Percentiles rank a stretch among this genome's conserved stretches.
phyloP scores from a whole-genome alignment of 2,113 vertebrate species.

The Phoenicopterus ruber region DNA sequence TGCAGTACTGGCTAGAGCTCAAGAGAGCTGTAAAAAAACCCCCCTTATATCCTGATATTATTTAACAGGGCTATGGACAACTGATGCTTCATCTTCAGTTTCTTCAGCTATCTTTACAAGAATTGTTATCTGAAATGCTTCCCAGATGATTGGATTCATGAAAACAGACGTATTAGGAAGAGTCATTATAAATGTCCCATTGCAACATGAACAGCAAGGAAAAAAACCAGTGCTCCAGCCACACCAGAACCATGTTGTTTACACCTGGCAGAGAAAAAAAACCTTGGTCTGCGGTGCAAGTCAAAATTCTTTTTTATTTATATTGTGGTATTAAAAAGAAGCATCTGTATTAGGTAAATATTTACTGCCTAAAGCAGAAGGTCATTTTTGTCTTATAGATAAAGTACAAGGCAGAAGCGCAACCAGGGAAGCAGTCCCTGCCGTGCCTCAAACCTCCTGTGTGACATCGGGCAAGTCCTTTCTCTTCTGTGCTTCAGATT shows the following conservation, averaged over 20 bases:
- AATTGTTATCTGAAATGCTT: background rate
- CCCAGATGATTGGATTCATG: background rate
- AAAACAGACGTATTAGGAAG: background rate
- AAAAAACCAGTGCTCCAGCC: background rate
- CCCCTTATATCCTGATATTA: background rate
- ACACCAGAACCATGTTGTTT: background rate
- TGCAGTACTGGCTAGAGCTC: background rate
- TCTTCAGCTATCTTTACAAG: background rate
- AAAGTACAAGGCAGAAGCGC: background rate
- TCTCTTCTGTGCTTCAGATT: background rate
- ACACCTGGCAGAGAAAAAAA: background rate
- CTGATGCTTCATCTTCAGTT: background rate
- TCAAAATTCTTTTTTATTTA: background rate
- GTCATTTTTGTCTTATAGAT: background rate
- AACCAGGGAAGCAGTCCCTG: background rate
- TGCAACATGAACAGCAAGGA: background rate
- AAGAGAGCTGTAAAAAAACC: background rate
- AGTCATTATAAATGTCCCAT: background rate
- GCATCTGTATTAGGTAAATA: background rate
- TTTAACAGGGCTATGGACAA: background rate
- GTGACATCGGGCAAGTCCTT: rapidly evolving
- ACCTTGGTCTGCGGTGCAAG: background rate
- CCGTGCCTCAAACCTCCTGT: background rate
- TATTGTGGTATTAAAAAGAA: background rate
- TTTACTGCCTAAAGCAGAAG: background rate